Evolutionary conservation across 2,888 invertebrate species (phyloP), one percentile per base, ranked within the genome.

Genomic region (Oegoconia quadripuncta): DNA sequence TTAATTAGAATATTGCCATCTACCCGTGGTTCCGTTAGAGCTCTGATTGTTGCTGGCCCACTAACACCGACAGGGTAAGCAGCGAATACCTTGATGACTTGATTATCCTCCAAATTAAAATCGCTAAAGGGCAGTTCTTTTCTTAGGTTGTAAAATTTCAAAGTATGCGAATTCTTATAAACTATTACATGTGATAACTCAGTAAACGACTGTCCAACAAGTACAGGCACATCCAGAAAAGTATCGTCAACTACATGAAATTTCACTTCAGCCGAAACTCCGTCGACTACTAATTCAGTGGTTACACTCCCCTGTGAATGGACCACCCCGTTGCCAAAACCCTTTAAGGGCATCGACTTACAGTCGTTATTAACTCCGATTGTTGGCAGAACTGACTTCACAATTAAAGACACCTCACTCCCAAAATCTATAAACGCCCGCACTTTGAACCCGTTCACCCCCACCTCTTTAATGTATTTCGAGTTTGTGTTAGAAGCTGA

Each of bases 181-280:
- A 46, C 41, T 9, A 42, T 16, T 5, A 52, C 38, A 13, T 52
- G 46, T 2, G 48, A 40, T 27, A 48, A 50, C 22, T 52, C 52
- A 1, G 52, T 40, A 14, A 30, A 52, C 0, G 38, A 14, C 20
- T 48, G 46, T 2, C 50, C 50, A n/a, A 51, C 39, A 1, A 54
- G 29, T 5, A 54, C 2, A 9, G 46, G 27, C 16, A 33, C 41
- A 1, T 54, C 48, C n/a, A 54, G 22, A 2, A 38, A 31, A 0
- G 33, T 18, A 34, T 54, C 48, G 6, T 33, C 20, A 1, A 55
- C 52, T 7, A 55, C 42, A 7, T 23, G 32, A 27, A 45, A 48
- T 11, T 18, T 13, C 13, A 50, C 48, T 2, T 6, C 20, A 9
- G 48, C 48, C 0, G 13, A 13, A 1, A 49, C 48, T 2, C 32